Evolutionary conservation across 2,888 invertebrate species (phyloP).

Genomic region (Biston betularia): DNA sequence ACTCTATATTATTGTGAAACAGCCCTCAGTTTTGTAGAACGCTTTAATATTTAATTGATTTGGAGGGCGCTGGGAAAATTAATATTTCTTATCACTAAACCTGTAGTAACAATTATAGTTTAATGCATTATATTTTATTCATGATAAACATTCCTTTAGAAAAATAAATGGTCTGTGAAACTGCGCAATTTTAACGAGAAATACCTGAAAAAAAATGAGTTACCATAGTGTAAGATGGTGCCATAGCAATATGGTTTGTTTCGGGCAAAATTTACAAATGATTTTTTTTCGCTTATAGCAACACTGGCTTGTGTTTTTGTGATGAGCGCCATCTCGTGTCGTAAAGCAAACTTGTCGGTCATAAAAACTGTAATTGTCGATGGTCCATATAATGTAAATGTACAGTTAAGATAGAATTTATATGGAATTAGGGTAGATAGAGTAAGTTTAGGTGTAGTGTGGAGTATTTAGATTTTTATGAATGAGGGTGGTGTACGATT

Average conservation of each 20-base stretch:
- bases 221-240: constrained; percentile 83
- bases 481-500: constrained; percentile 38
- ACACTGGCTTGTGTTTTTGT: constrained; percentile 12
- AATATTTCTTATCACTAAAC: not conserved
- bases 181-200: constrained; percentile 33
- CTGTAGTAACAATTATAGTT: too few species aligned
- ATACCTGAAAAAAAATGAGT: constrained; percentile 76
- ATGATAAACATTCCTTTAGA: not conserved
- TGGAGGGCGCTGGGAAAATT: not conserved
- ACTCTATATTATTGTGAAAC: too few species aligned
- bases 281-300: constrained; percentile 9
- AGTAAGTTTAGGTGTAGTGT: constrained; percentile 45
- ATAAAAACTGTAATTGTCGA: constrained; percentile 50
- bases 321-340: constrained; percentile 56
- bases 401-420: constrained; percentile 58
- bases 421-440: constrained; percentile 54
- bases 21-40: too few species aligned
- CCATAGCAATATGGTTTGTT: constrained; percentile 71
- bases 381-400: constrained; percentile 54
- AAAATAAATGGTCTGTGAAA: constrained; percentile 24
- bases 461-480: constrained; percentile 46
- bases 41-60: too few species aligned
- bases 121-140: not conserved
- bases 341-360: constrained; percentile 29
- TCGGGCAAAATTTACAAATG: constrained; percentile 3